Evolutionary conservation across 1,140 invertebrate species (phyloP), one percentile per base, ranked within the genome.

Genomic region (Drosophila pruinosa): DNA sequence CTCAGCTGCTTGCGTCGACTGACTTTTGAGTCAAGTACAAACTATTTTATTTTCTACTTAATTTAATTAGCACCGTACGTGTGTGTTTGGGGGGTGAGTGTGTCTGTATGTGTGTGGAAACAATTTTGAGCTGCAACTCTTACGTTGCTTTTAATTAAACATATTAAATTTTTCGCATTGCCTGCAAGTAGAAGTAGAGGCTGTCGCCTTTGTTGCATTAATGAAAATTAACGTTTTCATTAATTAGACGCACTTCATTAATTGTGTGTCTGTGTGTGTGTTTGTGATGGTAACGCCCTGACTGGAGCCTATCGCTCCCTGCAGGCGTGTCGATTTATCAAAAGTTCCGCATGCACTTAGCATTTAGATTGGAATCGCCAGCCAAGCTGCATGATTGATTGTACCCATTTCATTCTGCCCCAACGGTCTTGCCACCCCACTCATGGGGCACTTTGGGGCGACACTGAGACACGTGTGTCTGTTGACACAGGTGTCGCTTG

Each of bases 51-150:
- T 75, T 71, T 41, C 62, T 77, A 63, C 73, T 88, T 81, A 81
- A 86, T 86, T 88, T 88, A 88, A 85, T 85, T 85, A 85, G 77
- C 62, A 75, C 74, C 85, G 75, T 56, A 76, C 72, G 43, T 69
- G 21, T 57, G 48, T 36, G 22, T 52, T 31, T 47, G 45, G 65
- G 31, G 21, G 19, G 43, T 39, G 31, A 31, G 14, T 21, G 31
- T 48, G 43, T 65, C 53, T 64, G 71, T 73, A 39, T 63, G 53
- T 38, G 14, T 71, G 53, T 17, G 61, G 67, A 78, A 83, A 65
- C 68, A 81, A 82, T 78, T 81, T 74, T 36, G 39, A 43, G 43
- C 36, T 19, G 12, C 45, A 80, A 75, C 58, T 79, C 80, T 31
- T 38, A n/a, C n/a, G 26, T 31, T 5, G 14, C 38, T 74, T 75